phyloP scores from a whole-genome alignment of 2,797 vertebrate species.

The Coranthus polyacanthus region DNA sequence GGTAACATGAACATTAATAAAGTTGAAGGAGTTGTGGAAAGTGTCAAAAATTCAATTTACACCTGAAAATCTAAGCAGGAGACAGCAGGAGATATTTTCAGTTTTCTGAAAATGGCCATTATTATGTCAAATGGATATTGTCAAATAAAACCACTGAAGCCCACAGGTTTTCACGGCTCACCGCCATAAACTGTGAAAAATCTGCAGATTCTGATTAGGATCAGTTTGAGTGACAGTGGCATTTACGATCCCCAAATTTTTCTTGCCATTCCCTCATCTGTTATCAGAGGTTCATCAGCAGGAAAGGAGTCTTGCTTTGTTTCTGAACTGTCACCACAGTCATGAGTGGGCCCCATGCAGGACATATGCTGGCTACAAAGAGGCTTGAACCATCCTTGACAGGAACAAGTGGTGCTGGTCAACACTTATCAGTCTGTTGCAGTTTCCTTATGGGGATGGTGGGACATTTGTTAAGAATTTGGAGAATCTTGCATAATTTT shows the following conservation, averaged over 20 bases:
- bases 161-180: too few relatives aligned
- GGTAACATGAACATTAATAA: too few relatives aligned
- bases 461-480: conserved; percentile 69
- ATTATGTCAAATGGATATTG: too few relatives aligned
- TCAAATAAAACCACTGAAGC: too few relatives aligned
- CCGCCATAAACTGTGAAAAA: too few relatives aligned
- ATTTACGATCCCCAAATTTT: neutral
- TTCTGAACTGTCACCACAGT: conserved; percentile 27
- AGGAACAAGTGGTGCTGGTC: conserved; percentile 46
- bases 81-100: too few relatives aligned
- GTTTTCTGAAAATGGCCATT: too few relatives aligned
- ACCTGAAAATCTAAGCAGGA: too few relatives aligned
- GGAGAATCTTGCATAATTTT: conserved; percentile 69
- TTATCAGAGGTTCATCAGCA: conserved; percentile 20
- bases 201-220: too few relatives aligned
- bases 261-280: conserved; percentile 1
- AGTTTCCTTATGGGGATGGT: conserved; percentile 43
- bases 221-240: neutral
- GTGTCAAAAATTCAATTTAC: too few relatives aligned
- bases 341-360: neutral
- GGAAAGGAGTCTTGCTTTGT: conserved; percentile 13
- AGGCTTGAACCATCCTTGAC: conserved; percentile 11
- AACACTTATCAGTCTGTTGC: conserved; percentile 46
- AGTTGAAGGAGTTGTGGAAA: too few relatives aligned
- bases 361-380: conserved; percentile 6